Base-by-base conservation (phyloP, 2,113 vertebrate species). In the Otus sunia region DNA sequence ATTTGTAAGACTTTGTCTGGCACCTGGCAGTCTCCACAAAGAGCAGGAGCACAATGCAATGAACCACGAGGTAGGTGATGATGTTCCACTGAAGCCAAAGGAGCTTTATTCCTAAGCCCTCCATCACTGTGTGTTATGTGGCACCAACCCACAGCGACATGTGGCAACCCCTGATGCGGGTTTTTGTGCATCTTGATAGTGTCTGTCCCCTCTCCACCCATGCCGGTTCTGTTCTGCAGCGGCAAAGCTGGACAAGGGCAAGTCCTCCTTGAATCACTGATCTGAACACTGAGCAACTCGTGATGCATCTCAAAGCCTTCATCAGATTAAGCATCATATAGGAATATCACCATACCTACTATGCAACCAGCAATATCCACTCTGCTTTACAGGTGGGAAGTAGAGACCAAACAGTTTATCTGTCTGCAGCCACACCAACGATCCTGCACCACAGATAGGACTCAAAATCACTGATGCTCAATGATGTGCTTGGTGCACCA, bases 111-210 rank as follows among this genome's bases (percentile, higher is more conserved):
- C 37, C 26, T 59, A 39, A 76, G 21, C 8, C 17, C 37, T 74
- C 29, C 11, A 52, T 68, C 4, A 0, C 34, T 58, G 20, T 10
- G 20, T 29, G 45, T 69, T 76, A 18, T 0, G 1, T 8, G 71
- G 30, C 36, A 69, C 49, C 2, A 16, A 27, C 36, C 19, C 27
- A 49, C 6, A 47, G 68, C 0, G 0, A 23, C 0, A 0, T 2
- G 13, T 50, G 34, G 26, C 83, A 60, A 10, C 9, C 34, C 27
- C 55, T 52, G 45, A 41, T 1, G 1, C 15, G n/a, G 29, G 8
- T 47, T 15, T n/a, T 34, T 59, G 52, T 52, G 26, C 9, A 12
- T 14, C 45, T 23, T 39, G 15, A 50, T 12, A 16, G 18, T 3
- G 5, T n/a, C 77, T 85, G 62, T 56, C 4, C 69, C 34, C 47